phyloP scores from a whole-genome alignment of 2,797 vertebrate species.

The Rhinella marina region DNA sequence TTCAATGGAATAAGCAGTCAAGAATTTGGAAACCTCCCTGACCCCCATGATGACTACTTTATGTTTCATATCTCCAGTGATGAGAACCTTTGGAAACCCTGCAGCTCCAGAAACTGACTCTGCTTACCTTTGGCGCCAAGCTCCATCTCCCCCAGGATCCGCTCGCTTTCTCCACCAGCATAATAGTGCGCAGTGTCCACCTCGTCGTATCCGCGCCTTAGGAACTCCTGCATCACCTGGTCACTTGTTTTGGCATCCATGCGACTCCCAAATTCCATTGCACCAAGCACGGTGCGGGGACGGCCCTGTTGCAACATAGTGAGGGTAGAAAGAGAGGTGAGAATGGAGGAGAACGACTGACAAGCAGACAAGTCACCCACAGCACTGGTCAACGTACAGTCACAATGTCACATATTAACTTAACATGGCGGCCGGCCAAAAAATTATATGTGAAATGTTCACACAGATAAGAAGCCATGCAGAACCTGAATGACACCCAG shows the following conservation, averaged over 20 bases:
- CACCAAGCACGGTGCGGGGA: conserved; percentile 82
- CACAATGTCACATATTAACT: background rate
- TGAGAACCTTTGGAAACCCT: too few species aligned
- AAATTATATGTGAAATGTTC: background rate
- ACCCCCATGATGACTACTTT: too few species aligned
- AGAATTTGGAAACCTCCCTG: too few species aligned
- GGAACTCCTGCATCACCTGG: conserved; percentile 78
- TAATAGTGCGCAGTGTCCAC: conserved; percentile 92
- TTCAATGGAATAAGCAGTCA: too few species aligned
- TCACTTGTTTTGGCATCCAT: conserved; percentile 76
- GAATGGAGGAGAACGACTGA: conserved; percentile 25
- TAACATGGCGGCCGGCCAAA: background rate
- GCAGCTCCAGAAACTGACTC: background rate
- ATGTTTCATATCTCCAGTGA: too few species aligned
- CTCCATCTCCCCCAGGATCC: conserved; percentile 81
- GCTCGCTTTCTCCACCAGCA: conserved; percentile 83
- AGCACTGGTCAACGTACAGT: fast-evolving
- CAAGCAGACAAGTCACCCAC: fast-evolving
- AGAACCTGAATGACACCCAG: background rate
- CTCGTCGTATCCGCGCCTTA: conserved; percentile 76
- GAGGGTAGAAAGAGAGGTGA: background rate
- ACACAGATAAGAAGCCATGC: background rate
- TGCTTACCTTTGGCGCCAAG: conserved; percentile 75
- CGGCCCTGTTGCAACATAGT: background rate
- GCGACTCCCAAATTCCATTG: conserved; percentile 87